Base-by-base conservation (phyloP, 2,113 vertebrate genomes). In the Fulmarus glacialis region DNA sequence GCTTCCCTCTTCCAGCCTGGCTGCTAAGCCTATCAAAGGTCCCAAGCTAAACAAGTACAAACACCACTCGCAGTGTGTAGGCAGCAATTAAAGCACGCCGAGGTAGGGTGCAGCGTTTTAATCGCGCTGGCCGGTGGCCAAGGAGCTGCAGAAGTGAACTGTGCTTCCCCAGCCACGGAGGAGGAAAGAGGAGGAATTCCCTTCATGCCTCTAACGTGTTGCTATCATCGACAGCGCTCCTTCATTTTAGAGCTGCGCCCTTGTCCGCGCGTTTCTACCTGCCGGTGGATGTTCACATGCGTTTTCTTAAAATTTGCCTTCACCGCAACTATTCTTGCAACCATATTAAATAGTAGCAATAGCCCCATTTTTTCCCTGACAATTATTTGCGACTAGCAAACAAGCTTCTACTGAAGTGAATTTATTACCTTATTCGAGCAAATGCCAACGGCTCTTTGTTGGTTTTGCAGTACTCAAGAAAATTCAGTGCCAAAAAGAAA, bases 1-100 rank as follows among this genome's bases (percentile, higher is more conserved):
- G 89, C 93, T 71, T 66, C 89, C 83, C 94, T 87, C 40, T 85
- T 52, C 60, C 71, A 92, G 94, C 32, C 67, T 16, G 75, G 72
- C 83, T 68, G 94, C 90, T 63, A 7, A 93, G 88, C 89, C 85
- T 30, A 32, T 58, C 79, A n/a, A 72, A 82, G 47, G 4, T 66
- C 78, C 77, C 75, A 45, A 78, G 93, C 43, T 67, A 53, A 78
- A 78, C 93, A 59, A 91, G 94, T 17, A n/a, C 92, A 86, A 81
- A 55, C 88, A 42, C 11, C 1, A 27, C 84, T 93, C 3, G 0
- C 70, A 26, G 70, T 8, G 89, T 34, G 73, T 5, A 92, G 91
- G 87, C 92, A 91, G 85, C 79, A 68, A 48, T 80, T 40, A 68
- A 53, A 80, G 58, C 87, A 36, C 6, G 0, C 48, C 0, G 3